Base-by-base conservation (phyloP, 2,888 invertebrate genomes). In the Drosophila demipolita region DNA sequence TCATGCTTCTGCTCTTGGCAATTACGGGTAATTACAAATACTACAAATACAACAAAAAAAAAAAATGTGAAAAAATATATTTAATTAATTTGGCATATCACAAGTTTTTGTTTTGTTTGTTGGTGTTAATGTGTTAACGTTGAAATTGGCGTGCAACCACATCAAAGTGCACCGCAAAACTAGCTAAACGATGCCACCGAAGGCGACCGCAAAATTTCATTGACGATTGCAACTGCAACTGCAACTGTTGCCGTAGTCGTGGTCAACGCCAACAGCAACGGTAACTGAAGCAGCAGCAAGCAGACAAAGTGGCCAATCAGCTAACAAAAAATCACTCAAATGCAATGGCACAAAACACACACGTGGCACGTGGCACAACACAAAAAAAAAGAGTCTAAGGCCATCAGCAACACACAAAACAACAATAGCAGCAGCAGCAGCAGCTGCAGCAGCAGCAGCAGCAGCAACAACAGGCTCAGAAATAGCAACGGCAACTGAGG, bases 111-210 rank as follows among this genome's bases (percentile, higher is more conserved):
- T 53, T 45, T 35, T 26, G 26, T 45, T 69, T 48, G 12, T 48
- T 62, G 38, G 40, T 50, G 49, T 49, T 66, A 63, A 29, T 55
- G 48, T 74, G 71, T 62, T 36, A 20, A 23, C 45, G 32, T 11
- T 59, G 73, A 79, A 85, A 84, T 85, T 84, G 78, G 70, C 61
- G 67, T 62, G 72, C 66, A 78, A 76, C 82, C 88, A 73, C 82
- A 73, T 73, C 82, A 83, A 83, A 85, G 79, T 68, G 49, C 64
- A 75, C 88, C 86, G 55, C 86, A 83, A 80, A 82, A 79, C 83
- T 79, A 82, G 87, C 83, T 83, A 80, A 78, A 70, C 66, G 53
- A 50, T 62, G 66, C 70, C 49, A 45, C 61, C 63, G 67, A 60
- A 67, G 68, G 61, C 70, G 66, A 60, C 74, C 77, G 65, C 72